Base-by-base conservation (phyloP, 2,888 invertebrate species). In the Ennomos erosarius region DNA sequence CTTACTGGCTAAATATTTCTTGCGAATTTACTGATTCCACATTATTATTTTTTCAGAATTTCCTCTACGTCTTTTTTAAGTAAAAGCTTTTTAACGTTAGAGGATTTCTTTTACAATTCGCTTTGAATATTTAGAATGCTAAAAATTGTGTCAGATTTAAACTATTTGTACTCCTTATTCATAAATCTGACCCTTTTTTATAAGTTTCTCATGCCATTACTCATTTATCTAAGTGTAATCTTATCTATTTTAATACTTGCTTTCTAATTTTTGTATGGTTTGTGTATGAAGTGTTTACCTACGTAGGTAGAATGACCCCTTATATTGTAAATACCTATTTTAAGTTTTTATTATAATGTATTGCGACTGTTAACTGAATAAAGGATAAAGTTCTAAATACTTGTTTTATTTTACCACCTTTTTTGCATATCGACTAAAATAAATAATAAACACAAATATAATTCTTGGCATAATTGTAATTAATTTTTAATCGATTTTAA, bases 391-490 rank as follows among this genome's bases (percentile, higher is more conserved):
- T 83, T 84, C 67, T 58, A 57, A 53, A 56, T 39, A 46, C 40
- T 64, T 73, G 64, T 81, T 78, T 81, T 40, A 73, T 75, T 79
- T 62, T 0, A 12, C 69, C 53, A 62, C 65, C 37, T 34, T 38
- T 45, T 12, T 39, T 40, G 3, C 6, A 26, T 26, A 26, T 26
- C 26, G 4, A 40, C 13, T 44, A 47, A 35, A 38, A 34, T 49
- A 46, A 34, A 44, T 16, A 60, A 75, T 81, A 87, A 85, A 88
- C 77, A 80, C 76, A 71, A 66, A 75, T 74, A 68, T 84, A 79
- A 81, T 86, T 91, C 87, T 91, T 90, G 91, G 90, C 91, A 89
- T 92, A 90, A 85, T 91, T 90, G 88, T 92, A 91, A 90, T 90
- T 89, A 87, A 85, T 85, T 88, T 90, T 91, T 90, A 91, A 87